These are phyloP conservation scores for Syngnathoides biaculeatus DNA, from an alignment of 2,113 vertebrate species.

Conservation along the genomic window DNA sequence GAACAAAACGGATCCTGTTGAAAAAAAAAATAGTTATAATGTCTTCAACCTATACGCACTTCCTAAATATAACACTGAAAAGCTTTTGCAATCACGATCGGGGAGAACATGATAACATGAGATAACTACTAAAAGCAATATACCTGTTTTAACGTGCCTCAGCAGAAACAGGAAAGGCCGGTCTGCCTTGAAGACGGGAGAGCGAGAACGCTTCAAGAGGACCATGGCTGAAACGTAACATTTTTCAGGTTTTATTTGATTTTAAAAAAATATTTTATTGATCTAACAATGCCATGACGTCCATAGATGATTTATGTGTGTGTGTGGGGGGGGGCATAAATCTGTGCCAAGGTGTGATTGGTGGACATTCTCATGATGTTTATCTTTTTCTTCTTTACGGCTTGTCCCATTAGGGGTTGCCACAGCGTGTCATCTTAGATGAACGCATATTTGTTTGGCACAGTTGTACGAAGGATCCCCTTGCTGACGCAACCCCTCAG, in stretches of 20 bases:
- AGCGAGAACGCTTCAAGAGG: conserved; percentile 83
- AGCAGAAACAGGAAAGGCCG: conserved; percentile 84
- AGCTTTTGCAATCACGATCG: background rate
- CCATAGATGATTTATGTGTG: too few relatives aligned
- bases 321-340: too few relatives aligned
- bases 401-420: too few relatives aligned
- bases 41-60: background rate
- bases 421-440: too few relatives aligned
- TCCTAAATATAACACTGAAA: background rate
- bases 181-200: conserved; percentile 86
- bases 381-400: too few relatives aligned
- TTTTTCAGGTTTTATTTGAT: background rate
- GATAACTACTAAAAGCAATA: background rate
- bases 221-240: conserved; percentile 75
- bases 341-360: too few relatives aligned
- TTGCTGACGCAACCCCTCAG: too few relatives aligned
- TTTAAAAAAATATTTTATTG: background rate
- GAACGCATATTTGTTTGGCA: too few relatives aligned
- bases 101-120: background rate
- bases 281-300: background rate
- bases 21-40: background rate
- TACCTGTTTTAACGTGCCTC: conserved; percentile 82
- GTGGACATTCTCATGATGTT: too few relatives aligned
- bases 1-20: conserved; percentile 81
- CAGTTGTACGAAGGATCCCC: too few relatives aligned